Conservation (phyloP, 2,888 invertebrate species). For the Byasa hedistus region DNA sequence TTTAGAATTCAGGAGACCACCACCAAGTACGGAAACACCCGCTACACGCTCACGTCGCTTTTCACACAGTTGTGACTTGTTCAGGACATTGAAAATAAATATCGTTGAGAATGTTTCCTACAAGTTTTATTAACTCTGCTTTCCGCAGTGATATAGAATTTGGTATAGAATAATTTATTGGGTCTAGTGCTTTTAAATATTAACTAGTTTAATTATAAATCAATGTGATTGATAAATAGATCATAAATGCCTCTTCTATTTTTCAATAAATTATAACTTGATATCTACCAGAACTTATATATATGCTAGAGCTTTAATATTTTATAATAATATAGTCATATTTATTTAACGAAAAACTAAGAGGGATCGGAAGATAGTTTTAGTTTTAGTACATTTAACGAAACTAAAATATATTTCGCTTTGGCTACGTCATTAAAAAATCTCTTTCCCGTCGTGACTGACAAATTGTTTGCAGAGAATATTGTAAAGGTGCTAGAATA, state of each 20-base stretch:
- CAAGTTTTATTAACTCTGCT: background rate
- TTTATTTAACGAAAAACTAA: too few relatives aligned
- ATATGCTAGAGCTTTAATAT: too few relatives aligned
- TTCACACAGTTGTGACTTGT: conserved; percentile 27
- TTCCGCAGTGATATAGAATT: background rate
- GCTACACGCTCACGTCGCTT: conserved; percentile 25
- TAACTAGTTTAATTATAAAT: too few relatives aligned
- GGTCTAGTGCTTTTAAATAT: too few relatives aligned
- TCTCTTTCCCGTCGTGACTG: background rate
- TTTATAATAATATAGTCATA: too few relatives aligned
- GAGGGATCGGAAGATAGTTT: too few relatives aligned
- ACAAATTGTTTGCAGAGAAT: conserved; percentile 1
- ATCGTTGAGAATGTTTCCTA: background rate
- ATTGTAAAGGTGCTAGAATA: conserved; percentile 25
- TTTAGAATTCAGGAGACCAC: conserved; percentile 29
- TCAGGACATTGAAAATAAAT: conserved; percentile 17
- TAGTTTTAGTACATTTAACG: too few relatives aligned
- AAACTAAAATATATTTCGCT: too few relatives aligned
- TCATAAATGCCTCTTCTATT: too few relatives aligned
- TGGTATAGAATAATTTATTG: background rate
- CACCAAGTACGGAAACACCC: conserved; percentile 26
- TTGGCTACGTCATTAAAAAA: background rate
- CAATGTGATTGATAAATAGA: too few relatives aligned
- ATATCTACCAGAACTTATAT: too few relatives aligned
- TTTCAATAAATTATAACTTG: too few relatives aligned